A percentile compares a stretch with the other conserved stretches of the same genome.
Conservation (phyloP, 2,888 invertebrate species). For the Epirrita christyi region DNA sequence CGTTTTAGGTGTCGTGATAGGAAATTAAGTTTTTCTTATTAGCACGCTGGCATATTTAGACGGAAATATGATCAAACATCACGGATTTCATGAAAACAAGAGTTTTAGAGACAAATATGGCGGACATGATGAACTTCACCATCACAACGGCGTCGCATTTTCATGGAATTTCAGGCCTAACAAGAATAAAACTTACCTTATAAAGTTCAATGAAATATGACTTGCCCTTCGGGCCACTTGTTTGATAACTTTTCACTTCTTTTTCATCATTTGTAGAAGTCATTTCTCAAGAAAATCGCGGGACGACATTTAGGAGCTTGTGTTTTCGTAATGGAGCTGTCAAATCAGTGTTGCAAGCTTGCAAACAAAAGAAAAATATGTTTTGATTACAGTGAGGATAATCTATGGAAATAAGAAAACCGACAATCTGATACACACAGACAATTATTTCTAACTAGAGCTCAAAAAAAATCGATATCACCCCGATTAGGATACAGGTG, state of each 20-base stretch:
- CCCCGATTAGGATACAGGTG: too few species aligned
- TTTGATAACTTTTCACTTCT: conserved; percentile 82
- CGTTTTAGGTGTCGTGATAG: neutral
- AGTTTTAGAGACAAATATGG: conserved; percentile 79
- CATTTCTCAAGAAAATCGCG: conserved; percentile 84
- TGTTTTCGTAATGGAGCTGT: conserved; percentile 83
- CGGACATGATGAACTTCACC: conserved; percentile 75
- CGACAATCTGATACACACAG: conserved; percentile 3
- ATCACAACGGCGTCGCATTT: conserved; percentile 75
- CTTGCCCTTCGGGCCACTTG: conserved; percentile 78
- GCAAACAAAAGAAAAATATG: conserved; percentile 38
- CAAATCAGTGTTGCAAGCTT: conserved; percentile 71
- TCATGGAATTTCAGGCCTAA: conserved; percentile 44
- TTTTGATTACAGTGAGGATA: neutral
- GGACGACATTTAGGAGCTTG: conserved; percentile 85
- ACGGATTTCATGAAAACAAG: conserved; percentile 76
- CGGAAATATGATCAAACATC: conserved; percentile 40
- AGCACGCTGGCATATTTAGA: conserved; percentile 14
- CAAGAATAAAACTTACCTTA: conserved; percentile 73
- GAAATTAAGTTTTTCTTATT: neutral
- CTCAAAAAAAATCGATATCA: neutral
- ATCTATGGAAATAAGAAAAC: conserved; percentile 4
- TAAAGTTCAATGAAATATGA: conserved; percentile 80
- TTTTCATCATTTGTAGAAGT: conserved; percentile 84
- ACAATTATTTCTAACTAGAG: neutral